Conservation (phyloP, 2,888 invertebrate genomes). For the Glaucopsyche alexis region DNA sequence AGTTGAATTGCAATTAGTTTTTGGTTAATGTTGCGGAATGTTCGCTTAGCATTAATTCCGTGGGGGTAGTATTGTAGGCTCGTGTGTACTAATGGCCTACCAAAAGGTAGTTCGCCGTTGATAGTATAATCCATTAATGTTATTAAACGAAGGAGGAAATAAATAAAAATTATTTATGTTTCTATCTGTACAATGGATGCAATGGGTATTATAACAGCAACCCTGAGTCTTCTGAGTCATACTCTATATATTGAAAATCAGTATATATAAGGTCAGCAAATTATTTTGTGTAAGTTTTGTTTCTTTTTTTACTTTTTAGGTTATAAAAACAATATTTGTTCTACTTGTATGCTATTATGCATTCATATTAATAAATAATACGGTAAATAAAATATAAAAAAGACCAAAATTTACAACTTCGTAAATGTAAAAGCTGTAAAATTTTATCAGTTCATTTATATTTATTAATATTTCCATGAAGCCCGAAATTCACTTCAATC, state of each 20-base stretch:
- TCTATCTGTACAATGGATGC: neutral
- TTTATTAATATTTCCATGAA: conserved; percentile 1
- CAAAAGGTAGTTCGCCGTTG: conserved; percentile 23
- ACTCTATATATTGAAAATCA: too few species aligned
- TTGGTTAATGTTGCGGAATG: conserved; percentile 42
- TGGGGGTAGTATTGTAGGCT: conserved; percentile 29
- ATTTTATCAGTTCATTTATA: conserved; percentile 12
- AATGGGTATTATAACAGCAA: too few species aligned
- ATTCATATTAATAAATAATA: too few species aligned
- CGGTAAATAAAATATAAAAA: too few species aligned
- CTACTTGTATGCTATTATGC: too few species aligned
- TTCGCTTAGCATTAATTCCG: conserved; percentile 37
- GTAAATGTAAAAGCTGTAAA: neutral
- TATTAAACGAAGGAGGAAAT: neutral
- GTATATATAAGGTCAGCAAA: too few species aligned
- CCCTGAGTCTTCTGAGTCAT: too few species aligned
- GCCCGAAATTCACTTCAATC: conserved; percentile 46
- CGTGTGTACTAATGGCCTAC: conserved; percentile 31
- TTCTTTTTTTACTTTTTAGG: too few species aligned
- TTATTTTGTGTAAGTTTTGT: too few species aligned
- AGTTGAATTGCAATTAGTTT: conserved; percentile 72
- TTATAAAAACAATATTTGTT: too few species aligned
- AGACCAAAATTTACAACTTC: too few species aligned
- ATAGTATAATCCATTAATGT: neutral
- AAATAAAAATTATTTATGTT: conserved; percentile 10